Evolutionary conservation across 1,140 invertebrate species (phyloP), one percentile per base, ranked within the genome.

Genomic region (Drosophila malerkotliana): DNA sequence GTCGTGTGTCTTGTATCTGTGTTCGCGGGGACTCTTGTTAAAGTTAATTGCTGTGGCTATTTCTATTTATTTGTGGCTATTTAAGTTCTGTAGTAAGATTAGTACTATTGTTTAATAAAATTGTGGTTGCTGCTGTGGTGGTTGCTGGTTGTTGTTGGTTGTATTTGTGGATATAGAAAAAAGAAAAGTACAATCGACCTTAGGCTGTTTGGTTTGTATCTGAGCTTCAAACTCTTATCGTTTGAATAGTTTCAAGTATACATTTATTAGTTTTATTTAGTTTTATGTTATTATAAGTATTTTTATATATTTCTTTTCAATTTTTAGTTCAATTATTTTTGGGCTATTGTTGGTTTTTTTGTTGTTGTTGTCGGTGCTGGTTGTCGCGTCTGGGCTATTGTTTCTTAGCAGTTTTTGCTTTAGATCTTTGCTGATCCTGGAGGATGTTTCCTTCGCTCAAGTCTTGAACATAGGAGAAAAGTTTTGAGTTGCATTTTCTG

Each of bases 121-220:
- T 59, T 66, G 58, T 54, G 39, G 49, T 76, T 83, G 71, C 44
- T 77, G 53, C 39, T 56, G 15, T 44, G 66, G 49, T 53, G 14
- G 28, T 41, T 64, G 59, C 37, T 61, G 34, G 41, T 52, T 47
- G 39, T 28, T 60, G 71, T 58, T 72, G 55, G 44, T 74, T 79
- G 71, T 79, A 77, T 64, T 67, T 71, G 78, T 52, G 77, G 58
- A 76, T 87, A 76, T 87, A 82, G 82, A 87, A 87, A 85, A 90
- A 90, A 90, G 79, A 90, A 83, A 90, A 87, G 64, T 87, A 91
- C 90, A 91, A 91, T 91, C 90, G 90, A 91, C 90, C 85, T 82
- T 82, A 83, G 90, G 90, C 90, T 89, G 71, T 62, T 79, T 57
- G 56, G 61, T 64, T 61, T 39, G 49, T 24, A 51, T 66, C 45